Conservation (phyloP, 2,888 invertebrate species). For the Shargacucullia verbasci region DNA sequence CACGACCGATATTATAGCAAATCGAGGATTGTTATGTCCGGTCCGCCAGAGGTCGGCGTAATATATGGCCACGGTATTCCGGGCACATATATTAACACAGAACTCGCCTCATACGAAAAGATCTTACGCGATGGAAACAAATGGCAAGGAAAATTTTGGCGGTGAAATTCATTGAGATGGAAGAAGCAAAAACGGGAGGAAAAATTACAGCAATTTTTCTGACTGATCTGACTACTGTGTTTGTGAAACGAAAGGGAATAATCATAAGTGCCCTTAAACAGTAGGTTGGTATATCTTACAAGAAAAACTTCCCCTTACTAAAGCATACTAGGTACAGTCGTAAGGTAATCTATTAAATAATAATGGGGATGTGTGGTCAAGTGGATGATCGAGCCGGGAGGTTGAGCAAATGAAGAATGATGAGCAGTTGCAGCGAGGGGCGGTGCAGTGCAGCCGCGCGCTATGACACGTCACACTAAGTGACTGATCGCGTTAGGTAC, state of each 20-base stretch:
- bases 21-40: slow-evolving; percentile 90
- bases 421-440: slow-evolving; percentile 74
- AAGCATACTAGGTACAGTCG: slow-evolving; percentile 6
- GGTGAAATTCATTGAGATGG: slow-evolving; percentile 84
- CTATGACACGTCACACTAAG: slow-evolving; percentile 82
- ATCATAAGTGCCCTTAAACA: background rate
- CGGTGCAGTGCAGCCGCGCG: slow-evolving; percentile 58
- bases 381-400: slow-evolving; percentile 70
- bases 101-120: slow-evolving; percentile 89
- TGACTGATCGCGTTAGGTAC: slow-evolving; percentile 77
- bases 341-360: slow-evolving; percentile 51
- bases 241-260: slow-evolving; percentile 9
- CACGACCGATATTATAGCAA: slow-evolving; percentile 88
- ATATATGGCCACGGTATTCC: slow-evolving; percentile 90
- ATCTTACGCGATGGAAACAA: slow-evolving; percentile 89
- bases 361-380: slow-evolving; percentile 66
- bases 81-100: slow-evolving; percentile 89
- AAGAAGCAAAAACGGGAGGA: slow-evolving; percentile 77
- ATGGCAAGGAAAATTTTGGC: slow-evolving; percentile 88
- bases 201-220: slow-evolving; percentile 79
- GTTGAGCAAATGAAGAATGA: slow-evolving; percentile 86
- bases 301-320: slow-evolving; percentile 12
- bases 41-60: slow-evolving; percentile 89
- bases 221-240: slow-evolving; percentile 62
- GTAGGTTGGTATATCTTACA: background rate